Base-by-base conservation (phyloP, 2,888 invertebrate species). In the Maniola hyperantus region DNA sequence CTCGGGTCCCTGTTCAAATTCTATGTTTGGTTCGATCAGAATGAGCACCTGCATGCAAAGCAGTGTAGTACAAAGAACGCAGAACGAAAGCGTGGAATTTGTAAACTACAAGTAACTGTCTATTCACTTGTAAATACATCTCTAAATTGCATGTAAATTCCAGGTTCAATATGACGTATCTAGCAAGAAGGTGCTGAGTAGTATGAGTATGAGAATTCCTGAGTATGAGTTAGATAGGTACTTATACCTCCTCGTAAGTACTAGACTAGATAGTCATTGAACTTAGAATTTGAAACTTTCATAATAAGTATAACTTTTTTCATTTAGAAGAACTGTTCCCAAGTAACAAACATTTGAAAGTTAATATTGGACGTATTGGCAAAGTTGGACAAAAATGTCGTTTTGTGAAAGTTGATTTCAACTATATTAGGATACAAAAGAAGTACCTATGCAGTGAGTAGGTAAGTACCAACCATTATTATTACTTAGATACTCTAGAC, bases 261-360 rank as follows among this genome's bases (percentile, higher is more conserved):
- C 6, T 2, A 33, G 13, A 33, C n/a, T 26, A 26, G 1, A 1
- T 53, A 46, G 46, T 15, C 46, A 51, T n/a, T 53, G 51, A 33
- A 53, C 26, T 5, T 53, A 53, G 13, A 5, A 0, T 36, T 54
- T 36, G 36, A 55, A 55, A 55, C 55, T 55, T 55, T 36, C 4
- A 36, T 55, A 15, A 10, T 36, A 33, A 5, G 20, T 50, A 53
- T 34, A 55, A 55, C 55, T 55, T 55, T 55, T 55, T 55, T 55
- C 55, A 55, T 55, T 55, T 55, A 36, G 46, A 48, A 59, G 59
- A 6, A 59, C 46, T 26, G 36, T 26, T 11, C 10, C 36, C 18
- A 18, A 15, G 36, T 55, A 10, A 55, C 34, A 36, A 48, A 48
- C 55, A 18, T 10, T 55, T 55, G 36, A 55, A 55, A 55, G 18